Evolutionary conservation across 2,797 vertebrate species (phyloP), one percentile per base, ranked within the genome.

Genomic region (Bucorvus abyssinicus): DNA sequence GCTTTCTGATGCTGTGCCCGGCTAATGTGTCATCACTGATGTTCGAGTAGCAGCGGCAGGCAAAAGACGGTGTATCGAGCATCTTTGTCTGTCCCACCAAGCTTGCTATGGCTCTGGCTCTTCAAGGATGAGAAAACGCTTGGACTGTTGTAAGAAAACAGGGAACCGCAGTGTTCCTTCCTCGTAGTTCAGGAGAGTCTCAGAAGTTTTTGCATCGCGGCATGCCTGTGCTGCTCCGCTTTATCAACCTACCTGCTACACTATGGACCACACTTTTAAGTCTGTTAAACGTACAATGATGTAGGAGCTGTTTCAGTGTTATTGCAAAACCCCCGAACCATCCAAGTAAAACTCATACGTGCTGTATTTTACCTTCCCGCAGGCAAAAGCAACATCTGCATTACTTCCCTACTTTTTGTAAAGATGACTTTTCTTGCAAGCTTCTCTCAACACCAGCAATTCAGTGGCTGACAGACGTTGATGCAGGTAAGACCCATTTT

Each of bases 1-100:
- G 47, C 26, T n/a, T 87, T 56, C 47, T 74, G 38, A 11, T 56
- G 50, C 60, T 56, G 18, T 30, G 32, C n/a, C 32, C 64, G 55
- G 69, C 0, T 0, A 12, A 8, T 38, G 17, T 4, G 15, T 49
- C n/a, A 60, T 49, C 40, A 6, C 27, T 19, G 6, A 13, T 18
- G 13, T 45, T 17, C 15, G 16, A 20, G 16, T 26, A 84, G 56
- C 22, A 42, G 61, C 61, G 81, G 27, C 57, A 3, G 6, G 49
- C 27, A 55, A 81, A 64, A 3, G 5, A 26, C 10, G 38, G 12
- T 40, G 12, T 12, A 40, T 40, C 38, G 38, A 40, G 38, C 38
- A 40, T 40, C 38, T 40, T 40, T 40, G 38, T 40, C 20, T 77
- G 36, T 84, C 27, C 42, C 57, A 61, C 17, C 59, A 45, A 8